Conservation (phyloP, 2,888 invertebrate genomes). For the Junonia oenone region DNA sequence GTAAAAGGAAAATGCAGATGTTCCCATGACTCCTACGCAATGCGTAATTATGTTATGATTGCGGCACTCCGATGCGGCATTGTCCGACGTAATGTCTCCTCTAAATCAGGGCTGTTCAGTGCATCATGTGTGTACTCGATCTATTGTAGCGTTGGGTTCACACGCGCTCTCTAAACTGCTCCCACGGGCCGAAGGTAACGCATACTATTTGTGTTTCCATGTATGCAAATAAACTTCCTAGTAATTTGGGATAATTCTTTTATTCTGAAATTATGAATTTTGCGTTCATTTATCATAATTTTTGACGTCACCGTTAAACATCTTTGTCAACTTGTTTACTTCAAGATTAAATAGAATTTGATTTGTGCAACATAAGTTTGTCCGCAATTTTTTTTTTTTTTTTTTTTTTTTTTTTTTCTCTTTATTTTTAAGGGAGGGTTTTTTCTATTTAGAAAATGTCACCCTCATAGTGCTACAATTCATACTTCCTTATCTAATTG, state of each 20-base stretch:
- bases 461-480: too few relatives aligned
- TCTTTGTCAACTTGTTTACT: background rate
- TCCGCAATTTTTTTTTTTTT: background rate
- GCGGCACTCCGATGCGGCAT: slow-evolving; percentile 55
- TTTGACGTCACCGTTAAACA: background rate
- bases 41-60: slow-evolving; percentile 64
- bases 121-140: slow-evolving; percentile 54
- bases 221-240: slow-evolving; percentile 37
- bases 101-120: slow-evolving; percentile 64
- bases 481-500: too few relatives aligned
- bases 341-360: too few relatives aligned
- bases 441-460: too few relatives aligned
- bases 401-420: too few relatives aligned
- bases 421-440: too few relatives aligned
- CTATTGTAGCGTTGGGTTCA: slow-evolving; percentile 67
- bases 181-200: slow-evolving; percentile 53
- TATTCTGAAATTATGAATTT: background rate
- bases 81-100: slow-evolving; percentile 68
- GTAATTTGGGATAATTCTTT: background rate
- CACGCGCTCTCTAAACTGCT: slow-evolving; percentile 69
- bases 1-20: slow-evolving; percentile 28
- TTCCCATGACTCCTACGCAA: slow-evolving; percentile 72
- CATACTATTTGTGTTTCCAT: slow-evolving; percentile 35
- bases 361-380: too few relatives aligned
- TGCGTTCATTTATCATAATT: background rate